Evolutionary conservation across 2,797 vertebrate species (phyloP).

Genomic region (Pseudopleuronectes americanus): DNA sequence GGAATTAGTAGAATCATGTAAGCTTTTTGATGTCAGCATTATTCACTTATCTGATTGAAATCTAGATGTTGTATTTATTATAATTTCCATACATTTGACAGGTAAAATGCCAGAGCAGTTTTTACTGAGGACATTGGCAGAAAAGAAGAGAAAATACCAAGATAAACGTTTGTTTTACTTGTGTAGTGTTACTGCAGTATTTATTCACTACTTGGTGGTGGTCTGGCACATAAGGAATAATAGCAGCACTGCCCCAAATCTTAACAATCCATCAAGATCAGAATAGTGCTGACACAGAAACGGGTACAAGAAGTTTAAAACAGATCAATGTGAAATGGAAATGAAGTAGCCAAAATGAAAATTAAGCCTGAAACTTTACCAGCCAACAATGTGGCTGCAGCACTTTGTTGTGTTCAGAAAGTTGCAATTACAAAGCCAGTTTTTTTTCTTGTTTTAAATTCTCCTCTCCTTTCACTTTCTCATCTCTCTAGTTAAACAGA

Average conservation of each 20-base stretch:
- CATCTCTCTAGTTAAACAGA: background rate
- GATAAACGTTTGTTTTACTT: too few relatives aligned
- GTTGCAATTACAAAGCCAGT: background rate
- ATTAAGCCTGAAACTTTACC: background rate
- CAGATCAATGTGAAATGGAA: background rate
- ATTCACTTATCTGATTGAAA: too few relatives aligned
- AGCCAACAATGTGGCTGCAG: background rate
- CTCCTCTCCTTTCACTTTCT: background rate
- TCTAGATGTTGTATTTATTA: background rate
- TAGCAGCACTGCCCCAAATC: background rate
- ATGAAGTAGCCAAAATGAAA: background rate
- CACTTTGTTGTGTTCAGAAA: background rate
- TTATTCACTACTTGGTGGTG: background rate
- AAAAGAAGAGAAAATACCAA: too few relatives aligned
- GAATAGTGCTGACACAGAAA: background rate
- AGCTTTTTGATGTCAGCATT: too few relatives aligned
- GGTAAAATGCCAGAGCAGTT: too few relatives aligned
- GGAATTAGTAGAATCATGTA: background rate
- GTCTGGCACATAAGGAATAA: background rate
- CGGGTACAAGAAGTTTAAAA: background rate
- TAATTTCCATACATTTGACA: too few relatives aligned
- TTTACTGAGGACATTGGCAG: too few relatives aligned
- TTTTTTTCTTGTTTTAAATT: background rate
- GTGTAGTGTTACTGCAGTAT: background rate
- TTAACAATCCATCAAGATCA: conserved; percentile 2